Evolutionary conservation across 1,140 invertebrate species (phyloP), one percentile per base, ranked within the genome.

Genomic region (Drosophila prosaltans): DNA sequence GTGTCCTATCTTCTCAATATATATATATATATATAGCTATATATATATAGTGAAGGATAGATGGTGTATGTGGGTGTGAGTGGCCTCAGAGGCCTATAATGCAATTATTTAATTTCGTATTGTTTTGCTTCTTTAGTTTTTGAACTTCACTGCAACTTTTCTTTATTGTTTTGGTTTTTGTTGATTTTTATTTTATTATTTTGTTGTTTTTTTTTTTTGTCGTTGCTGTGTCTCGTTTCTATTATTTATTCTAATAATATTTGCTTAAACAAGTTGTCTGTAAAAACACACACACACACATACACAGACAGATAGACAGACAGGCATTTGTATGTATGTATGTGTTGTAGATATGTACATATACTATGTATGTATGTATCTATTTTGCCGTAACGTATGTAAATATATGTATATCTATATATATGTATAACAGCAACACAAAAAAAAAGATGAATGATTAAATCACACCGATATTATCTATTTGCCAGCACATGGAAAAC

Each of bases 221-320:
- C 68, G 26, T 16, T 55, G 36, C 32, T 36, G 64, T 54, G 26
- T 59, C 63, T 41, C 45, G 67, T 28, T 62, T 63, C 68, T 75
- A 78, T 80, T 81, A 85, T 83, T 85, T 80, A 71, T 77, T 78
- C 63, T 57, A 75, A 89, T 70, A 89, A 89, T 90, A 89, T 90
- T 90, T 85, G 69, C 81, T 90, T 80, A 76, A 80, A 83, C 83
- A 81, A 86, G 76, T 86, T 74, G 64, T 55, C 30, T 72, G 30
- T 71, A 36, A 36, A 36, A 36, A 36, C 32, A 36, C 6, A 7
- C 32, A 36, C 3, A 36, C 32, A 36, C 32, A 36, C 32, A 36
- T 4, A 30, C 4, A 3, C 4, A 2, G 16, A 30, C 3, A 36
- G 3, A 36, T 5, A 36, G 3, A 36, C 32, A 36, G 4, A 7